A percentile compares a stretch with the other conserved stretches of the same genome.
Evolutionary conservation across 2,888 invertebrate species (phyloP).

Genomic region (Andrena minutula): DNA sequence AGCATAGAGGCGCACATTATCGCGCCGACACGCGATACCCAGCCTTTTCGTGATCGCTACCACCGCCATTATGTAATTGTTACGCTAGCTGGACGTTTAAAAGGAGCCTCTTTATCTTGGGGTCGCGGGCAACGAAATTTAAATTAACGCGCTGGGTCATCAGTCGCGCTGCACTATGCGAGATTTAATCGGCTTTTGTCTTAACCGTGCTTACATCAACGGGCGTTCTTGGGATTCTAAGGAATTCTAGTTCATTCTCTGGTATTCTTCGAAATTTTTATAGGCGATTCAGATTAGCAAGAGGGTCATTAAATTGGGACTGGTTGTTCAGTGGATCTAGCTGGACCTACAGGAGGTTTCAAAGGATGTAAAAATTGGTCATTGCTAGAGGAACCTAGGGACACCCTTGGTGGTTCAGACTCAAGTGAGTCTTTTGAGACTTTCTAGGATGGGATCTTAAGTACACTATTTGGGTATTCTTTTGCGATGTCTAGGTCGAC

Average conservation of each 20-base stretch:
- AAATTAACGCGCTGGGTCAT: background rate
- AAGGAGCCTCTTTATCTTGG: slow-evolving; percentile 12
- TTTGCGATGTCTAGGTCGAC: background rate
- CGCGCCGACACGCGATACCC: slow-evolving; percentile 27
- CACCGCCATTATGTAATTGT: slow-evolving; percentile 35
- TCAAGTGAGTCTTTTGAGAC: too few species aligned
- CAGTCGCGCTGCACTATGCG: background rate
- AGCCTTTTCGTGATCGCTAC: slow-evolving; percentile 23
- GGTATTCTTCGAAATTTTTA: too few species aligned
- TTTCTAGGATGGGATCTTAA: background rate
- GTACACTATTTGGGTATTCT: background rate
- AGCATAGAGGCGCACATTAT: slow-evolving; percentile 31
- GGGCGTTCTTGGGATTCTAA: background rate
- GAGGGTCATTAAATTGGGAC: too few species aligned
- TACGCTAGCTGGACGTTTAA: slow-evolving; percentile 14
- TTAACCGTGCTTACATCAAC: background rate
- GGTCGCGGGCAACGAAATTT: background rate
- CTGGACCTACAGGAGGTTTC: background rate
- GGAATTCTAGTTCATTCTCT: background rate
- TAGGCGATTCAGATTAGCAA: too few species aligned
- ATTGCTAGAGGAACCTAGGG: background rate
- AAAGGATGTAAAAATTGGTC: background rate
- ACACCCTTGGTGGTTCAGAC: too few species aligned
- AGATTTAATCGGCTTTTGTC: background rate
- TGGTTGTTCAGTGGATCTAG: background rate